A percentile compares a stretch with the other conserved stretches of the same genome.
Conservation (phyloP, 2,113 vertebrate genomes). For the Brienomyrus brachyistius region DNA sequence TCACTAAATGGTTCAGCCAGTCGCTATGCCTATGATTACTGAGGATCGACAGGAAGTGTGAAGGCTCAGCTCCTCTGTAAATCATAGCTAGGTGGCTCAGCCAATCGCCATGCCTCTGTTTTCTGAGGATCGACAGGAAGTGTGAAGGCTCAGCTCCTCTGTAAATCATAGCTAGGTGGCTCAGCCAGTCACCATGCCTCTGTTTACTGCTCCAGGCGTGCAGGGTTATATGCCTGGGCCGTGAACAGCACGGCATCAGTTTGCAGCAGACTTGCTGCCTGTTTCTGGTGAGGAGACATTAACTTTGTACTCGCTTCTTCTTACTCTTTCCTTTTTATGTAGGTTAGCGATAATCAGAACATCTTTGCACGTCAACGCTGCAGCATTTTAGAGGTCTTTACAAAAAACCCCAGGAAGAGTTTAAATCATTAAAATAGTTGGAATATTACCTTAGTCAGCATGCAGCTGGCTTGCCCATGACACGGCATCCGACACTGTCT, state of each 20-base stretch:
- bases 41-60: neutral
- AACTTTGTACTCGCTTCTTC: neutral
- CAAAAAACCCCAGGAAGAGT: neutral
- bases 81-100: no score
- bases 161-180: neutral
- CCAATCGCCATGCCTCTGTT: neutral
- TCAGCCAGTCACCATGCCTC: neutral
- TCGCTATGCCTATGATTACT: neutral
- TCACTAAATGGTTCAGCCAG: no score
- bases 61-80: no score
- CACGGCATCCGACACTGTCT: neutral
- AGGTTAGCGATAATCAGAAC: neutral
- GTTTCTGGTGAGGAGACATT: neutral
- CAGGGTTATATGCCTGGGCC: neutral
- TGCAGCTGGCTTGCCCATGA: neutral
- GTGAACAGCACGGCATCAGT: neutral
- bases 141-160: no score
- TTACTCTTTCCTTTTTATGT: neutral
- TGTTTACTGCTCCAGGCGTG: neutral
- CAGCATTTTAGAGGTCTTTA: neutral
- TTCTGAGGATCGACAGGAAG: neutral
- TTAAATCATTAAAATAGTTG: neutral
- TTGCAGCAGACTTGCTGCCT: neutral
- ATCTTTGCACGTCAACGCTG: neutral
- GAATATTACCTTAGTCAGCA: neutral